These are phyloP conservation scores for Fringilla coelebs DNA, from an alignment of 2,797 vertebrate species.

Conservation along the genomic window DNA sequence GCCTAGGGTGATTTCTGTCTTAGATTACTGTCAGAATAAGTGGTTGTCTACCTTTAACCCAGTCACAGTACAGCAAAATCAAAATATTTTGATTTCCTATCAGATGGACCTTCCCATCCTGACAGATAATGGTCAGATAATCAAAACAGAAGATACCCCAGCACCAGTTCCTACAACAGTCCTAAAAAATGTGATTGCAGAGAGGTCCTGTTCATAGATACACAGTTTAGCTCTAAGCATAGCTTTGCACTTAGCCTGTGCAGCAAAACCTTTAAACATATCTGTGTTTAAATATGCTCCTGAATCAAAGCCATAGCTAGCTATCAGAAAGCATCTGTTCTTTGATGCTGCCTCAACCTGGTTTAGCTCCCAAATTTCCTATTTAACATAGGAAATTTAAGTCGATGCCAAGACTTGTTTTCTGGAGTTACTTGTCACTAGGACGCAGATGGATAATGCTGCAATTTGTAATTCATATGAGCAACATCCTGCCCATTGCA, in stretches of 20 bases:
- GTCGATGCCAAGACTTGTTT: constrained; percentile 29
- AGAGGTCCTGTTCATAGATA: neutral
- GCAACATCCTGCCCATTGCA: neutral
- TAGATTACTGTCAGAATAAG: neutral
- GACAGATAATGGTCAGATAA: neutral
- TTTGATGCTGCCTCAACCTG: constrained; percentile 1
- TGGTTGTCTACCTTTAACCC: neutral
- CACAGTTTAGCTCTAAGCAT: neutral
- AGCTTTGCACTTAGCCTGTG: neutral
- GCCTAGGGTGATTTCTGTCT: neutral
- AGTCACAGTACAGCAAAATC: neutral
- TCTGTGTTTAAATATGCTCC: constrained; percentile 7
- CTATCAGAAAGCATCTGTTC: constrained; percentile 44
- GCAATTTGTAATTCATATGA: neutral
- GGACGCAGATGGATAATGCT: constrained; percentile 17
- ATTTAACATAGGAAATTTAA: neutral
- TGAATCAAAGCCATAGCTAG: constrained; percentile 8
- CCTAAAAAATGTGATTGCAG: neutral
- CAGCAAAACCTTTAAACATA: neutral
- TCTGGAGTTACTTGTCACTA: neutral
- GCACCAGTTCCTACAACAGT: neutral
- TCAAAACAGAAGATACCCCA: neutral
- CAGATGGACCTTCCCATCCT: neutral
- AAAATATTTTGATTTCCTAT: neutral
- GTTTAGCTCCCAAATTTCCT: constrained; percentile 17